Conservation (phyloP, 2,113 vertebrate genomes). For the Misgurnus anguillicaudatus region DNA sequence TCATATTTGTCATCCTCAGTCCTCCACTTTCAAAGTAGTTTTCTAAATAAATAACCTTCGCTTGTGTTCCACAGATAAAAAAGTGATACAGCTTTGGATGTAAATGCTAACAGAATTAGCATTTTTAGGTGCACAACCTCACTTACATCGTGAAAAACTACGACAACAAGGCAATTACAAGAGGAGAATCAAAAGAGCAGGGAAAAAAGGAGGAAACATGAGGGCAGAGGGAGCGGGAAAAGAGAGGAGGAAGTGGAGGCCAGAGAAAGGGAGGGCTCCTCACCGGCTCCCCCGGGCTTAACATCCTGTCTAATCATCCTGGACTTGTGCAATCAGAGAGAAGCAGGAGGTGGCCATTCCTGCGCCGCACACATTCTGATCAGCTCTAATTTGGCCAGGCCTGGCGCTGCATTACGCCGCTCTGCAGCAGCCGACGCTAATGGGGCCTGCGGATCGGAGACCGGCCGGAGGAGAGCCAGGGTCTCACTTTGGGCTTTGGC, state of each 20-base stretch:
- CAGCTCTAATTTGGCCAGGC: conserved; percentile 56
- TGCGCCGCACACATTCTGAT: conserved; percentile 56
- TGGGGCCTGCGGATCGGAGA: conserved; percentile 44
- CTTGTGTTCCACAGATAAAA: no score
- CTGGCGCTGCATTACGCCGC: conserved; percentile 34
- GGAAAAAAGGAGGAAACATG: conserved; percentile 28
- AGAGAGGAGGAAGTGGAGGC: conserved; percentile 25
- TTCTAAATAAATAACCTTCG: no score
- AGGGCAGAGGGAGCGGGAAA: conserved; percentile 40
- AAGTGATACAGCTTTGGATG: no score
- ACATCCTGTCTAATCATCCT: conserved; percentile 61
- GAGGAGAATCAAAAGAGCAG: neutral
- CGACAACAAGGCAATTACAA: neutral
- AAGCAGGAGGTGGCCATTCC: conserved; percentile 53
- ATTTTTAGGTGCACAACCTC: no score
- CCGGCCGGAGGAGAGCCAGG: conserved; percentile 44
- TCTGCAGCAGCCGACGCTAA: conserved; percentile 43
- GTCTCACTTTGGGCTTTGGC: conserved; percentile 48
- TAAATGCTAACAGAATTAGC: no score
- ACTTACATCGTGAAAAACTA: neutral
- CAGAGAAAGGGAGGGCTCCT: conserved; percentile 31
- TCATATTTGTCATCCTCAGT: no score
- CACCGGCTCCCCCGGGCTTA: conserved; percentile 52
- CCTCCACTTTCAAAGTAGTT: no score
- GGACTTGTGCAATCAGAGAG: conserved; percentile 60